A percentile compares a stretch with the other conserved stretches of the same genome.
Conservation (phyloP, 35 echinoderm and acorn worm genomes). For the Hemicentrotus pulcherrimus region DNA sequence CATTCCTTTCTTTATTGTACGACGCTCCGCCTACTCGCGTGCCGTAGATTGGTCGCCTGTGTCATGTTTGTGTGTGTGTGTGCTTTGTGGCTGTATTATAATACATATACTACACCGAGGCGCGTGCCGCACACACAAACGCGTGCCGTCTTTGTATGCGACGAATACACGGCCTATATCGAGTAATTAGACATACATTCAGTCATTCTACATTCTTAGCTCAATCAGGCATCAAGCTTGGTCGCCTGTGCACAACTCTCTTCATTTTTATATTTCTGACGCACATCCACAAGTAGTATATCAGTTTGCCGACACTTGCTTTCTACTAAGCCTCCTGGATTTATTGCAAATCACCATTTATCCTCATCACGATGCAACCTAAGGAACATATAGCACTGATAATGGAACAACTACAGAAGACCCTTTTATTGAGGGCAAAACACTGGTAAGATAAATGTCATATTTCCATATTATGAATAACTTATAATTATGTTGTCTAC, state of each 20-base stretch:
- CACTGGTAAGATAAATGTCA: constrained; percentile 51
- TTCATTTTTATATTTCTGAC: not conserved
- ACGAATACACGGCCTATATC: not conserved
- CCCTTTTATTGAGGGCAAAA: constrained; percentile 51
- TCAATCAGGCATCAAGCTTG: not conserved
- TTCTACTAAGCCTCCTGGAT: not conserved
- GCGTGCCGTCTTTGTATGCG: not conserved
- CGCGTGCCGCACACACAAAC: not conserved
- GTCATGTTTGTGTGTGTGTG: not conserved
- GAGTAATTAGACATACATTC: not conserved
- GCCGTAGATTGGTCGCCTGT: constrained; percentile 25
- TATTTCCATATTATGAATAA: not conserved
- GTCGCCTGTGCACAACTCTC: not conserved
- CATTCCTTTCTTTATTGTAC: not conserved
- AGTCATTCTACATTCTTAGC: not conserved
- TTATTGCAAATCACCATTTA: not conserved
- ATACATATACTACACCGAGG: not conserved
- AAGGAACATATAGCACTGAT: constrained; percentile 47
- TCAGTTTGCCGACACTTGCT: not conserved
- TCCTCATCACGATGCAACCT: constrained; percentile 34
- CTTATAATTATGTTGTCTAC: not conserved
- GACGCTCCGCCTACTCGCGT: constrained; percentile 67
- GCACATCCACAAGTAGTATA: not conserved
- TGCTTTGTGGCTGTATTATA: constrained; percentile 11
- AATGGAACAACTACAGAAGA: constrained; percentile 59